Base-by-base conservation (phyloP, 2,888 invertebrate species). In the Gandaritis pyraliata region DNA sequence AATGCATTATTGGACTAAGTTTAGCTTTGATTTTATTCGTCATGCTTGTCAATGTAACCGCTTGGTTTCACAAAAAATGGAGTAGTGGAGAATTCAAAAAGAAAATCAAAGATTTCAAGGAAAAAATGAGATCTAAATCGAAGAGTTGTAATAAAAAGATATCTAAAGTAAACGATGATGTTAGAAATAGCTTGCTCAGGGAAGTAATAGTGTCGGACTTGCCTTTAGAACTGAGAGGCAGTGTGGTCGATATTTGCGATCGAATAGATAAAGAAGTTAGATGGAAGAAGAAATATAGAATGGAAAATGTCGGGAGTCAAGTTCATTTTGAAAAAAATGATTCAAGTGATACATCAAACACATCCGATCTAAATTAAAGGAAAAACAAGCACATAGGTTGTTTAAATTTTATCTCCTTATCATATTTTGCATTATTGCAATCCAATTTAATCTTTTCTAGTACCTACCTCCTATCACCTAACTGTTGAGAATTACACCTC, bases 171-270 rank as follows among this genome's bases (percentile, higher is more conserved):
- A 76, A 80, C 30, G 74, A 66, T 54, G 75, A 83, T 2, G 69
- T 85, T 1, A 80, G 75, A 8, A 80, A 85, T 64, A 70, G 72
- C 12, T 72, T 89, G 43, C 63, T 90, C n/a, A 82, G 74, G 18
- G 85, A 89, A 49, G 84, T 90, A 0, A 80, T 88, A 23, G 74
- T 81, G 0, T 81, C 78, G 46, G 82, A 87, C 55, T 70, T 89
- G 55, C 89, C 90, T 1, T 50, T 88, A 16, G 86, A 87, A 52
- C 57, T 88, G 46, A 77, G 85, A 41, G 76, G 77, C 2, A 87
- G 83, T 63, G 68, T 78, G 1, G 77, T 84, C 2, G 78, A 84
- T 30, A 72, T 87, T 16, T 87, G 87, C 56, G 80, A 82, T 5
- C 81, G 79, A 62, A 80, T 87, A 54, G 75, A 73, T 1, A 76